Percentiles rank a stretch among this genome's conserved stretches.
These are phyloP conservation scores for Leptestheria dahalacensis DNA, from an alignment of 1,140 invertebrate species.

Conservation along the genomic window DNA sequence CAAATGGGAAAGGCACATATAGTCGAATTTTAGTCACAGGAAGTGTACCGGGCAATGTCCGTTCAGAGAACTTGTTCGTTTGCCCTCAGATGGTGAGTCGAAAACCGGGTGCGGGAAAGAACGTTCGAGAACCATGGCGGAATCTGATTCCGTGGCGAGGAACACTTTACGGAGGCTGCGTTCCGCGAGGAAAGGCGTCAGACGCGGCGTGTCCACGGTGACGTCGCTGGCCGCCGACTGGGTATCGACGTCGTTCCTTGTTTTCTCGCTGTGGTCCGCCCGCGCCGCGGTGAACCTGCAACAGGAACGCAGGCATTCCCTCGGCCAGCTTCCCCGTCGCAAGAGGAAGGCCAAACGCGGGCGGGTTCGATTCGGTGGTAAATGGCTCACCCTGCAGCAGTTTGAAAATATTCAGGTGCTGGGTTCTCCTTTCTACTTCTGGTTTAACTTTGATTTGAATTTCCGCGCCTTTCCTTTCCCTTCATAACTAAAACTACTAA, in stretches of 20 bases:
- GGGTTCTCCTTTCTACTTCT: too few species aligned
- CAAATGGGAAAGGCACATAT: too few species aligned
- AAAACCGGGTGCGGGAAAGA: not conserved
- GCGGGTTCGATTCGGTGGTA: constrained; percentile 5
- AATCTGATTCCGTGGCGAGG: too few species aligned
- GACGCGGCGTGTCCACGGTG: not conserved
- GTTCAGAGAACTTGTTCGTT: too few species aligned
- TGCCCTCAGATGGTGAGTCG: too few species aligned
- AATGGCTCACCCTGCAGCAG: not conserved
- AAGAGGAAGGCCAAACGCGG: constrained; percentile 1
- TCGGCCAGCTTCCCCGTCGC: not conserved
- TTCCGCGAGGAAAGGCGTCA: not conserved
- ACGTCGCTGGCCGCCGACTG: not conserved
- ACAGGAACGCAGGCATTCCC: not conserved
- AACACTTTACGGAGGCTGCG: not conserved
- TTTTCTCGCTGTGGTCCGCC: not conserved
- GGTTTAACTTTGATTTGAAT: too few species aligned
- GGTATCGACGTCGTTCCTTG: not conserved
- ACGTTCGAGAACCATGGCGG: not conserved
- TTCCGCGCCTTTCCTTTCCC: too few species aligned
- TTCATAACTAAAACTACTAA: too few species aligned
- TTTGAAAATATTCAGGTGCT: constrained; percentile 9
- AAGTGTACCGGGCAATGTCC: too few species aligned
- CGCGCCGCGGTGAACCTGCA: not conserved
- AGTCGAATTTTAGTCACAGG: too few species aligned